phyloP scores from a whole-genome alignment of 2,797 vertebrate species.

The Poecilia gillii region DNA sequence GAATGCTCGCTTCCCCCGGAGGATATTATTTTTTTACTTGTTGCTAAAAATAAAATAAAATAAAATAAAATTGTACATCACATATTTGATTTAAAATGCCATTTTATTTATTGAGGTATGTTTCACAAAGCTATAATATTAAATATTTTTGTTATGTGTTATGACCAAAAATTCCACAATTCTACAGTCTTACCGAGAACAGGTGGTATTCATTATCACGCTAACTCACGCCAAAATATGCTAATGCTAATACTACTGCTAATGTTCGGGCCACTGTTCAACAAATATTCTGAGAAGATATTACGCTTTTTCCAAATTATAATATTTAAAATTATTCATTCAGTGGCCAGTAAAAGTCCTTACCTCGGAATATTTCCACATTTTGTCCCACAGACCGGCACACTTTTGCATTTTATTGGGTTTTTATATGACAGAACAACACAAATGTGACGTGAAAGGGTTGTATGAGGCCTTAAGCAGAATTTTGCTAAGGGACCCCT shows the following conservation, averaged over 20 bases:
- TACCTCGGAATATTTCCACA: neutral
- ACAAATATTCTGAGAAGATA: neutral
- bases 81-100: neutral
- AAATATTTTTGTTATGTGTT: neutral
- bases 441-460: neutral
- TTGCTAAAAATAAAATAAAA: neutral
- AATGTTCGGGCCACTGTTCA: neutral
- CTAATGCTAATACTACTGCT: neutral
- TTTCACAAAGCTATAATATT: neutral
- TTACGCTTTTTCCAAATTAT: neutral
- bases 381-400: neutral
- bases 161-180: neutral
- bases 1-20: neutral
- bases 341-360: neutral
- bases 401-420: neutral
- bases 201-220: neutral
- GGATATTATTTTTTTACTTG: neutral
- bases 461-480: neutral
- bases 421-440: neutral
- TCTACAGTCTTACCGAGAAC: neutral
- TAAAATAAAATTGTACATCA: neutral
- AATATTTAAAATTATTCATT: neutral
- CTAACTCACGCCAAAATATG: neutral
- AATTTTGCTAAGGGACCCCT: neutral
- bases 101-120: neutral